phyloP scores from a whole-genome alignment of 2,888 invertebrate species.

The Byasa hedistus region DNA sequence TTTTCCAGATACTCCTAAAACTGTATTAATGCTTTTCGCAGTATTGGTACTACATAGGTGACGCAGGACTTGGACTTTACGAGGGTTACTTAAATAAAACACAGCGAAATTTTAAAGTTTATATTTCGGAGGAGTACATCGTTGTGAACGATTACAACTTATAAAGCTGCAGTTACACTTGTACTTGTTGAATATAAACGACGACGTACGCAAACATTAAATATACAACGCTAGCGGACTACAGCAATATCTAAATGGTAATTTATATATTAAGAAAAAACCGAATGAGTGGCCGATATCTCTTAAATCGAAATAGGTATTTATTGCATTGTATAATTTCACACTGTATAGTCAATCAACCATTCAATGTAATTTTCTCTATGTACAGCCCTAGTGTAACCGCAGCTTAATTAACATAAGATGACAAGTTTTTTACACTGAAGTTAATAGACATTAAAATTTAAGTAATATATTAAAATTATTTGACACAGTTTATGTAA shows the following conservation, averaged over 20 bases:
- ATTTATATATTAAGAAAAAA: slow-evolving; percentile 2
- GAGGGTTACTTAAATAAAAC: slow-evolving; percentile 51
- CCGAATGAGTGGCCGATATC: slow-evolving; percentile 13
- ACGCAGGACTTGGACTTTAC: slow-evolving; percentile 31
- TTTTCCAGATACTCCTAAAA: slow-evolving; percentile 9
- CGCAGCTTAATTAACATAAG: slow-evolving; percentile 12
- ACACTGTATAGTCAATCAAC: neutral
- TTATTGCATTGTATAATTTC: too few relatives aligned
- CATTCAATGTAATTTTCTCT: neutral
- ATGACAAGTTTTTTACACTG: slow-evolving; percentile 10
- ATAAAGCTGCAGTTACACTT: slow-evolving; percentile 19
- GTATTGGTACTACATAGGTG: slow-evolving; percentile 39
- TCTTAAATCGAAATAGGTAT: neutral
- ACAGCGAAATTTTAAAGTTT: slow-evolving; percentile 45
- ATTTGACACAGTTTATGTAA: too few relatives aligned
- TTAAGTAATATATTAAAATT: too few relatives aligned
- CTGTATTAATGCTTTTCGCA: slow-evolving; percentile 25
- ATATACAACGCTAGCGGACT: slow-evolving; percentile 12
- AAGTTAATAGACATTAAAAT: neutral
- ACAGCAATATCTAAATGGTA: neutral
- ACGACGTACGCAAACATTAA: neutral
- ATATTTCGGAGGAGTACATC: slow-evolving; percentile 51
- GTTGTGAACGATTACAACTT: slow-evolving; percentile 35
- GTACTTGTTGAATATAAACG: slow-evolving; percentile 7
- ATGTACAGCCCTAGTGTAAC: slow-evolving; percentile 13